Evolutionary conservation across 2,797 vertebrate species (phyloP), one percentile per base, ranked within the genome.

Genomic region (Mustela erminea): DNA sequence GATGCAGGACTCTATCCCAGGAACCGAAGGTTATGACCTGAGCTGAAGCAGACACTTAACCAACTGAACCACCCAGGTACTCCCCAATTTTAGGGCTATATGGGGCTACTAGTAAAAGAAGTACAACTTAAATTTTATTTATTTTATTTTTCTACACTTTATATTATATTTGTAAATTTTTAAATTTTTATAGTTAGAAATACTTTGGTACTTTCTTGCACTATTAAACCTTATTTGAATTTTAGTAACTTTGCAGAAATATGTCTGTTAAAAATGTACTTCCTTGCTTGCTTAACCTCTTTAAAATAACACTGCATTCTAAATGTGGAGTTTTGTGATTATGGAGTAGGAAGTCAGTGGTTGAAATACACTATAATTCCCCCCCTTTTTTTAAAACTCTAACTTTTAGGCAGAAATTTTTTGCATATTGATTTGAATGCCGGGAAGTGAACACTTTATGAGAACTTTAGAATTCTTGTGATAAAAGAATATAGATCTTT

Each of bases 321-420:
- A 96, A 96, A 95, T 95, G 32, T 93, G 58, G 90, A 96, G 20
- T 64, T 96, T 88, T 82, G 82, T 97, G 77, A 95, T 97, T 95
- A 93, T 91, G 43, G 89, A 72, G 4, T 93, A 54, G 92, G 49
- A 95, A 81, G 70, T 52, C 77, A 93, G 77, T 77, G 82, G 94
- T 70, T 93, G 87, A 75, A 77, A 21, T 85, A 82, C 66, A 87
- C 77, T 97, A 0, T 96, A 93, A 97, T 97, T 96, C 15, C 58
- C 77, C 41, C 52, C 66, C 38, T 62, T 92, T 96, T 68, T 8
- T 4, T 20, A 17, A 17, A 66, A n/a, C 1, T 21, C 14, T 62
- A 72, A 66, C 58, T 96, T 93, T 84, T 90, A 80, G 77, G 29
- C 49, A 90, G 41, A 92, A 80, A 88, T 41, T 74, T 87, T 97